Conservation (phyloP, 1,140 invertebrate genomes). For the Charaxes varanes region DNA sequence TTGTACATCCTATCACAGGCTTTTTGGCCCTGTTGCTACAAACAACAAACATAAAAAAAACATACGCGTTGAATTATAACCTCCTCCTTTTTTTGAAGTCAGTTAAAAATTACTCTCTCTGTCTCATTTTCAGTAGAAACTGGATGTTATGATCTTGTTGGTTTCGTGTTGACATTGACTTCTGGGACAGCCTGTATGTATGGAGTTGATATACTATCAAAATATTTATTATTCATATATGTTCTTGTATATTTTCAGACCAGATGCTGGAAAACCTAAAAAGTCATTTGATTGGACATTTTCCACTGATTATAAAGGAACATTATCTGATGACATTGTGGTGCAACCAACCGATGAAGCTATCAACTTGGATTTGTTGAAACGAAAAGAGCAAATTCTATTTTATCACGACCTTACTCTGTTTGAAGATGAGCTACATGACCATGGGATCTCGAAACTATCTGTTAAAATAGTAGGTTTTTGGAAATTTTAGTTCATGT, state of each 20-base stretch:
- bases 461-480: slow-evolving; percentile 94
- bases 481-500: slow-evolving; percentile 1
- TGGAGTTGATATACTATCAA: too few relatives aligned
- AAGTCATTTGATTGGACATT: slow-evolving; percentile 99
- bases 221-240: too few relatives aligned
- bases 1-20: too few relatives aligned
- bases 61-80: too few relatives aligned
- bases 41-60: too few relatives aligned
- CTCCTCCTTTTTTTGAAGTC: too few relatives aligned
- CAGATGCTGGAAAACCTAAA: slow-evolving; percentile 82
- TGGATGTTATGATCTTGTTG: too few relatives aligned
- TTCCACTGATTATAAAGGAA: slow-evolving; percentile 94
- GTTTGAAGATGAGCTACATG: slow-evolving; percentile 99
- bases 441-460: slow-evolving; percentile 94
- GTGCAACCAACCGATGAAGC: slow-evolving; percentile 80
- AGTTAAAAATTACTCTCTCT: too few relatives aligned
- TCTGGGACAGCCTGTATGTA: too few relatives aligned
- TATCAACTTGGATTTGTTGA: slow-evolving; percentile 94
- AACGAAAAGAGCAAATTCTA: slow-evolving; percentile 91
- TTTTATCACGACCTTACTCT: slow-evolving; percentile 96
- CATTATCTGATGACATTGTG: slow-evolving; percentile 78
- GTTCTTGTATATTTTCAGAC: slow-evolving; percentile 46
- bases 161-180: too few relatives aligned
- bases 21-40: too few relatives aligned
- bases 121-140: too few relatives aligned